Base-by-base conservation (phyloP, 2,797 vertebrate genomes). In the Labroides dimidiatus region DNA sequence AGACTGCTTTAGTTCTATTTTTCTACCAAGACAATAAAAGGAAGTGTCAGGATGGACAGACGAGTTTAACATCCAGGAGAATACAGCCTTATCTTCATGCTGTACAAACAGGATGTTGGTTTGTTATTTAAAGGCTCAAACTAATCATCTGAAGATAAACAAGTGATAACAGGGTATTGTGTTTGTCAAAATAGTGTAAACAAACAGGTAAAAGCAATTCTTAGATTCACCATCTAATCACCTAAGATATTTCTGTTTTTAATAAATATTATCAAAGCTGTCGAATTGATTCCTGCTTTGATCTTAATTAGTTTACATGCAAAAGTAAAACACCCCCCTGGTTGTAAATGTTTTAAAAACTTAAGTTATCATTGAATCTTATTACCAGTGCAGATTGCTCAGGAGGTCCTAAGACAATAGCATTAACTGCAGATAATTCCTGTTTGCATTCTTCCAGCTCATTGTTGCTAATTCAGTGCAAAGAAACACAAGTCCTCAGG, bases 1-100 rank as follows among this genome's bases (percentile, higher is more conserved):
- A 15, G 49, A 36, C 24, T 64, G 47, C 8, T 52, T 59, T 8
- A 43, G 20, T 59, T 51, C 48, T 27, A 51, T 75, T 44, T 56
- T 78, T 74, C 56, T 72, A 57, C 67, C 77, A 49, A 17, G 63
- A 92, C 88, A 91, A 92, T 91, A 79, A 84, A 81, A 51, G 90
- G 88, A 90, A 89, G 85, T 88, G 82, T 64, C 49, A 10, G 65
- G 69, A 85, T 80, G 74, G 82, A 79, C 71, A 69, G 85, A 89
- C 82, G 78, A 78, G 81, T 88, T 82, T 52, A 82, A 72, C 87
- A 79, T 78, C 52, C 80, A 70, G 57, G 76, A 86, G 80, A 87
- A 86, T 82, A 54, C 69, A 70, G 78, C 68, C 37, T 84, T 65
- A 72, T 88, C 67, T 84, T 67, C 54, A 68, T 58, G 37, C 48